Conservation (phyloP, 2,113 vertebrate species). For the Gila orcuttii region DNA sequence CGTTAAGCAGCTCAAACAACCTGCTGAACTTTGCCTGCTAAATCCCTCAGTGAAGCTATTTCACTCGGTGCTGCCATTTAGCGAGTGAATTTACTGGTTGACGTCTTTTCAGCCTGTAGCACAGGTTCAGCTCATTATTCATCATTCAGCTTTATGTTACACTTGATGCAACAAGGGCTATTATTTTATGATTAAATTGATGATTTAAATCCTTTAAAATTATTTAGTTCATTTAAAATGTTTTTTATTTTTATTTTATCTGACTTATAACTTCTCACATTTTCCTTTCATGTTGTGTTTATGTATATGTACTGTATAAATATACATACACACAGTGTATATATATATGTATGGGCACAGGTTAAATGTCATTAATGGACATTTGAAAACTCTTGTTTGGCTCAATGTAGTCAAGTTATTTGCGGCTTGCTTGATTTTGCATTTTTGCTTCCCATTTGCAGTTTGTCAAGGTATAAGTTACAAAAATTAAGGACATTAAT, state of each 20-base stretch:
- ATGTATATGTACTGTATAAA: too few relatives aligned
- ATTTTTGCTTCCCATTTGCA: neutral
- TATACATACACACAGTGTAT: too few relatives aligned
- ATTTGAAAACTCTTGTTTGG: too few relatives aligned
- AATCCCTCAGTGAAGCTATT: neutral
- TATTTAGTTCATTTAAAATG: too few relatives aligned
- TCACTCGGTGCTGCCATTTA: slow-evolving; percentile 11
- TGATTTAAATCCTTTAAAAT: too few relatives aligned
- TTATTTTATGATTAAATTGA: neutral
- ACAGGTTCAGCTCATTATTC: neutral
- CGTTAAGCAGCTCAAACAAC: slow-evolving; percentile 8
- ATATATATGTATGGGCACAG: too few relatives aligned
- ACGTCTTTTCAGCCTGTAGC: neutral
- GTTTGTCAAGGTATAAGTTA: neutral
- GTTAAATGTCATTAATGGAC: too few relatives aligned
- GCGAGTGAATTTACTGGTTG: neutral
- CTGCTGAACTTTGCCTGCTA: slow-evolving; percentile 20
- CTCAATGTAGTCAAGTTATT: neutral
- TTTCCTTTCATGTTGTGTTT: too few relatives aligned
- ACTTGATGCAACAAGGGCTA: neutral
- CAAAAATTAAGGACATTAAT: neutral
- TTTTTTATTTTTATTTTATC: too few relatives aligned
- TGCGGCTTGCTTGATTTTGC: neutral
- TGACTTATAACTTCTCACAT: too few relatives aligned
- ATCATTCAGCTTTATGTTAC: neutral